These are phyloP conservation scores for Botia almorhae DNA, from an alignment of 2,797 vertebrate genomes.

Conservation along the genomic window DNA sequence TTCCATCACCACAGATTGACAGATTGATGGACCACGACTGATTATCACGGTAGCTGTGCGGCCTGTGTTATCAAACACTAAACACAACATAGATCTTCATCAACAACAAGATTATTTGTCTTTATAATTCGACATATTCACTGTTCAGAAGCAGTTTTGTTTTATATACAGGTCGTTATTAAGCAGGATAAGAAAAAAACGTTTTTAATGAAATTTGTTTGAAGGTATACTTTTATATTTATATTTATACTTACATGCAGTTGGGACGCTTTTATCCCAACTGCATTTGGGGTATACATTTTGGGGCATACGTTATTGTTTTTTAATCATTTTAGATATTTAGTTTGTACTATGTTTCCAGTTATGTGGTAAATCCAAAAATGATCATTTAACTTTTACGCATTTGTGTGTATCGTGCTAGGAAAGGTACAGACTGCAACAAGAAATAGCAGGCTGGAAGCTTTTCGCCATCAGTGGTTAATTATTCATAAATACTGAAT, in stretches of 20 bases:
- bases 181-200: neutral
- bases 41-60: slow-evolving; percentile 34
- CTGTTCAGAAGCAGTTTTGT: slow-evolving; percentile 12
- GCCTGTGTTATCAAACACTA: slow-evolving; percentile 36
- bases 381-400: neutral
- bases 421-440: neutral
- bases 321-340: neutral
- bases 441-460: neutral
- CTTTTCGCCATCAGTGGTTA: neutral
- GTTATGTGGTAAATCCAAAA: neutral
- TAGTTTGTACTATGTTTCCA: too few relatives aligned
- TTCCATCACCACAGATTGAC: neutral
- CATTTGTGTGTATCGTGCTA: neutral
- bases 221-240: too few relatives aligned
- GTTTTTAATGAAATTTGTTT: too few relatives aligned
- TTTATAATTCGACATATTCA: slow-evolving; percentile 40
- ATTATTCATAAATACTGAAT: slow-evolving; percentile 20
- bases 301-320: neutral
- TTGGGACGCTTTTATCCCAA: too few relatives aligned
- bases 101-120: slow-evolving; percentile 44
- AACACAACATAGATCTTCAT: slow-evolving; percentile 43
- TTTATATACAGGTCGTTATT: neutral
- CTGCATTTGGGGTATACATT: neutral
- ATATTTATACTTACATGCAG: too few relatives aligned
- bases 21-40: slow-evolving; percentile 4